phyloP scores from a whole-genome alignment of 2,113 vertebrate species.

The Trogon melanurus region DNA sequence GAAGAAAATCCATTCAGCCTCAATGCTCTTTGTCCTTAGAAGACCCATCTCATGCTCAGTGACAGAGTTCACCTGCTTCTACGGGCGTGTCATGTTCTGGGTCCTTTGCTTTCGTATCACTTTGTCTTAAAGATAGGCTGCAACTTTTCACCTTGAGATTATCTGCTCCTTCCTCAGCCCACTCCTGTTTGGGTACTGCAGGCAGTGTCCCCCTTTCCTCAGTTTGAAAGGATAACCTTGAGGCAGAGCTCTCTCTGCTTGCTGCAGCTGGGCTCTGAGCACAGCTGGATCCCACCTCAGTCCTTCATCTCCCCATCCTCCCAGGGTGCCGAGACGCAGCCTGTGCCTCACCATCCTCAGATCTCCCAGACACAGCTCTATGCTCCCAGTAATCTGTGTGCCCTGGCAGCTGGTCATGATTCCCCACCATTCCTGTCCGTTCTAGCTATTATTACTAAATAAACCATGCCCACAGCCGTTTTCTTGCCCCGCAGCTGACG shows the following conservation, averaged over 20 bases:
- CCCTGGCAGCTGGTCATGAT: background rate
- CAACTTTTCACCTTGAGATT: background rate
- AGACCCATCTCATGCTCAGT: background rate
- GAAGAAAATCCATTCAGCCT: background rate
- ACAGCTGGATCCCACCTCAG: background rate
- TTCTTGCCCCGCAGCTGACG: rapidly evolving
- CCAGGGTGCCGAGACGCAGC: background rate
- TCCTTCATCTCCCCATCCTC: background rate
- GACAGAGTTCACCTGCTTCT: background rate
- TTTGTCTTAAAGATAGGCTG: background rate
- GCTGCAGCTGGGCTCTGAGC: background rate
- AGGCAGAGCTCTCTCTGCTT: background rate
- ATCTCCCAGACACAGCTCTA: background rate
- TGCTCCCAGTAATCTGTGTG: background rate
- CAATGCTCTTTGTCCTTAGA: background rate
- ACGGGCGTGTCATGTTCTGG: rapidly evolving
- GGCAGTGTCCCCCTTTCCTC: background rate
- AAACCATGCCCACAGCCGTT: background rate
- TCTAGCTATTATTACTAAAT: background rate
- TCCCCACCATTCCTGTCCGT: background rate
- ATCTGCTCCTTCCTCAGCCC: background rate
- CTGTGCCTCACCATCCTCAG: background rate
- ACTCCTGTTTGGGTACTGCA: background rate
- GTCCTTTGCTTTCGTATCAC: background rate
- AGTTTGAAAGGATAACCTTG: background rate